Evolutionary conservation across 2,888 invertebrate species (phyloP).

Genomic region (Drosophila quinaria): DNA sequence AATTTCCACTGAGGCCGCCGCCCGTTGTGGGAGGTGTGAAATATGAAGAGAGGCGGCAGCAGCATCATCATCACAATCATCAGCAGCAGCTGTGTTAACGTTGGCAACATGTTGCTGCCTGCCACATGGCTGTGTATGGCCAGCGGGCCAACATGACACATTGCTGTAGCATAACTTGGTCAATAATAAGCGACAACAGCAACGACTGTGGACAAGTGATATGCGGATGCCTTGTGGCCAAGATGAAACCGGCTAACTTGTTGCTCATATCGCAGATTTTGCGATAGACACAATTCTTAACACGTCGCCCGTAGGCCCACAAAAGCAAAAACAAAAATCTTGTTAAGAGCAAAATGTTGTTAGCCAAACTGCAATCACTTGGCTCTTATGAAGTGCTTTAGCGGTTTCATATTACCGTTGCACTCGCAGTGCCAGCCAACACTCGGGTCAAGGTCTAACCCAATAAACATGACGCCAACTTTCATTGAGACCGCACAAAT

Average conservation of each 20-base stretch:
- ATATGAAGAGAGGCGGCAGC: slow-evolving; percentile 27
- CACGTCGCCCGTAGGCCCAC: slow-evolving; percentile 59
- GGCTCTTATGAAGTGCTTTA: slow-evolving; percentile 59
- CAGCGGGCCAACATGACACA: slow-evolving; percentile 70
- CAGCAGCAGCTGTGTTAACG: slow-evolving; percentile 40
- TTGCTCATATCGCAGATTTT: slow-evolving; percentile 61
- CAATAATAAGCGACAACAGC: slow-evolving; percentile 58
- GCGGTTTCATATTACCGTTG: slow-evolving; percentile 78
- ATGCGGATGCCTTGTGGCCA: slow-evolving; percentile 64
- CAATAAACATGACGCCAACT: slow-evolving; percentile 42
- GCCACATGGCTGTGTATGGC: slow-evolving; percentile 34
- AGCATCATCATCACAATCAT: slow-evolving; percentile 17
- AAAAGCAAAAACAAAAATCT: slow-evolving; percentile 37
- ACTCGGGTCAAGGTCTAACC: slow-evolving; percentile 71
- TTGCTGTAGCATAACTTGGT: slow-evolving; percentile 76
- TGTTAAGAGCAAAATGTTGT: slow-evolving; percentile 80
- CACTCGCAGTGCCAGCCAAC: slow-evolving; percentile 6
- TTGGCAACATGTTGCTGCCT: slow-evolving; percentile 41
- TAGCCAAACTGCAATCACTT: slow-evolving; percentile 61
- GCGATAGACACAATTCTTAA: slow-evolving; percentile 74
- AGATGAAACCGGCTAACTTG: slow-evolving; percentile 67
- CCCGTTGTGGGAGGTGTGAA: slow-evolving; percentile 77
- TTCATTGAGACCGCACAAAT: slow-evolving; percentile 41
- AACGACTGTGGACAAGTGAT: slow-evolving; percentile 44
- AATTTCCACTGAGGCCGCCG: slow-evolving; percentile 32